Percentiles rank a stretch among this genome's conserved stretches.
phyloP scores from a whole-genome alignment of 30 jellyfish, hydroid and myxozoan species.

The Aurelia coerulea region DNA sequence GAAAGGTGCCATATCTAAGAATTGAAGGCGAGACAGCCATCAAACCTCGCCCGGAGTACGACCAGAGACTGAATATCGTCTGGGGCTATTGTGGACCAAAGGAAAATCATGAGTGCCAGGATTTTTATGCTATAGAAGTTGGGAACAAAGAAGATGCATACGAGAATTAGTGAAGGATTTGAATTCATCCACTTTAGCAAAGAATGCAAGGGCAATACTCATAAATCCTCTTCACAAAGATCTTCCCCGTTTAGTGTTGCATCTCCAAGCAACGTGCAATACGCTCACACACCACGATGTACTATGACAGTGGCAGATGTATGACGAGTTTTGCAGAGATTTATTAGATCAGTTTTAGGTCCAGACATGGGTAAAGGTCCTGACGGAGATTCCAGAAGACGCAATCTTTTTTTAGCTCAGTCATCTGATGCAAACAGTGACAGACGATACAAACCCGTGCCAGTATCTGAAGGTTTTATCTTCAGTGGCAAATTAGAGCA shows the following conservation, averaged over 20 bases:
- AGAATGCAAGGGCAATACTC: slow-evolving; percentile 39
- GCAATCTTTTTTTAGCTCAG: slow-evolving; percentile 23
- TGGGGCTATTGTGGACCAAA: slow-evolving; percentile 57
- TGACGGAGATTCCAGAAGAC: slow-evolving; percentile 60
- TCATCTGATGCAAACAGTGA: slow-evolving; percentile 18
- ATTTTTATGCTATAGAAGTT: slow-evolving; percentile 34
- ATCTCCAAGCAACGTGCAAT: slow-evolving; percentile 65
- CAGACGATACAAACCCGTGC: slow-evolving; percentile 23
- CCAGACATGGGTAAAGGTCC: slow-evolving; percentile 46
- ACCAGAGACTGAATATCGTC: slow-evolving; percentile 34
- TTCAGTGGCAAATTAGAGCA: slow-evolving; percentile 38
- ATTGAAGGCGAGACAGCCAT: slow-evolving; percentile 62
- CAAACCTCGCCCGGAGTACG: slow-evolving; percentile 49
- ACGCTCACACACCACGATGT: slow-evolving; percentile 19
- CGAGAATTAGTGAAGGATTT: slow-evolving; percentile 21
- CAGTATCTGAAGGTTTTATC: slow-evolving; percentile 35
- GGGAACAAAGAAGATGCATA: slow-evolving; percentile 49
- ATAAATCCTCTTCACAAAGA: slow-evolving; percentile 34
- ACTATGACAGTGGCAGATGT: slow-evolving; percentile 39
- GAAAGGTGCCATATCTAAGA: slow-evolving; percentile 15
- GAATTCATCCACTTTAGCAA: slow-evolving; percentile 34
- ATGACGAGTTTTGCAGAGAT: slow-evolving; percentile 33
- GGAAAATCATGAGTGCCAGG: slow-evolving; percentile 38
- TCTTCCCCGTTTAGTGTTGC: slow-evolving; percentile 17
- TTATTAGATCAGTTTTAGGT: slow-evolving; percentile 31